These are phyloP conservation scores for Hirundichthys speculiger DNA, from an alignment of 2,113 vertebrate species.

Conservation along the genomic window DNA sequence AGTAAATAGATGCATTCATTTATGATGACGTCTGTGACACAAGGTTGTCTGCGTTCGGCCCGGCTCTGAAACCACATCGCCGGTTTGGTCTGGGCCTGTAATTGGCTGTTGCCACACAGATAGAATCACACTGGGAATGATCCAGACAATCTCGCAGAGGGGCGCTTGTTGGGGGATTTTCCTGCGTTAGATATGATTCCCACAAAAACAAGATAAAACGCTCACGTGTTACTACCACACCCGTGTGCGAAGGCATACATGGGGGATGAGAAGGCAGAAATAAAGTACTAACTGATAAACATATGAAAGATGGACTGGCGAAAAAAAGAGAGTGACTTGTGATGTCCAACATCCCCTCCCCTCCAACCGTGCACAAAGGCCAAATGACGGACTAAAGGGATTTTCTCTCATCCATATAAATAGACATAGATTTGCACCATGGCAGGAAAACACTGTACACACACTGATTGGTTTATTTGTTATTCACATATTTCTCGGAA, in stretches of 20 bases:
- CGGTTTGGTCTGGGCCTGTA: conserved; percentile 5
- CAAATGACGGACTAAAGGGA: neutral
- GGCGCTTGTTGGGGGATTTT: conserved; percentile 17
- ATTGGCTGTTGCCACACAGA: conserved; percentile 53
- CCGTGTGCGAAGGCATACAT: neutral
- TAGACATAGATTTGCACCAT: conserved; percentile 12
- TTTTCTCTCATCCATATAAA: conserved; percentile 1
- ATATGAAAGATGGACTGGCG: neutral
- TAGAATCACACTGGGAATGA: conserved; percentile 4
- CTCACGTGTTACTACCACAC: conserved; percentile 5
- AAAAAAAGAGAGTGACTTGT: too few relatives aligned
- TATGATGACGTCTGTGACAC: conserved; percentile 40
- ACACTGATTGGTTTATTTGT: conserved; percentile 28
- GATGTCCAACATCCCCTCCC: too few relatives aligned
- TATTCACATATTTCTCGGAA: conserved; percentile 7
- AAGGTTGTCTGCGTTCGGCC: conserved; percentile 5
- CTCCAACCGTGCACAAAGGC: neutral
- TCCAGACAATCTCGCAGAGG: conserved; percentile 19
- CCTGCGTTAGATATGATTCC: conserved; percentile 20
- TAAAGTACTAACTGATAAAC: neutral
- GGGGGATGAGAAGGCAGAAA: neutral
- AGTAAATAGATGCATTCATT: conserved; percentile 43
- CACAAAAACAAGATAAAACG: conserved; percentile 21
- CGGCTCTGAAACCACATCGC: neutral
- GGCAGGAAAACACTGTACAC: neutral